These are phyloP conservation scores for Acronicta psi DNA, from an alignment of 2,888 invertebrate species.

Conservation along the genomic window DNA sequence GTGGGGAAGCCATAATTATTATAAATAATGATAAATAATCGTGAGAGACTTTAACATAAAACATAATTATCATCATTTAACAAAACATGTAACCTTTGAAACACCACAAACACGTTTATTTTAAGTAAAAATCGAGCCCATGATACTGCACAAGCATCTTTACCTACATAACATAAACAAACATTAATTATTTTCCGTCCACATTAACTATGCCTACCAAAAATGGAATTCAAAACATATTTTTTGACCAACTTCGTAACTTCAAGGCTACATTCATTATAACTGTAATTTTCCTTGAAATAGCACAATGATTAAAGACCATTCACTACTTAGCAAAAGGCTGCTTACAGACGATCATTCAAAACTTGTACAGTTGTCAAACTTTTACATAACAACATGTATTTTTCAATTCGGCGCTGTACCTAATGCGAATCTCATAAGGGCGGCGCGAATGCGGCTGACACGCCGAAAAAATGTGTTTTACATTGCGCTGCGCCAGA, in stretches of 20 bases:
- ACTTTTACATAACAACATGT: slow-evolving; percentile 42
- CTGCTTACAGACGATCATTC: slow-evolving; percentile 37
- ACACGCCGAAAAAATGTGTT: slow-evolving; percentile 53
- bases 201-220: not conserved
- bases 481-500: slow-evolving; percentile 38
- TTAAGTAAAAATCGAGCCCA: no score
- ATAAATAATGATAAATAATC: no score
- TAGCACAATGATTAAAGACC: slow-evolving; percentile 14
- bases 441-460: slow-evolving; percentile 52
- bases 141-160: no score
- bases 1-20: no score
- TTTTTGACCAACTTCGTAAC: slow-evolving; percentile 9
- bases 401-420: slow-evolving; percentile 42
- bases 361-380: slow-evolving; percentile 32
- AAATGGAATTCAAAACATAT: slow-evolving; percentile 3
- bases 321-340: slow-evolving; percentile 21
- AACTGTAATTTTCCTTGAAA: slow-evolving; percentile 15
- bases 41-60: no score
- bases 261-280: slow-evolving; percentile 24
- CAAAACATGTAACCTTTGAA: no score
- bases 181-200: no score
- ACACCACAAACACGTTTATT: no score
- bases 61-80: no score
- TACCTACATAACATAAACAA: no score
- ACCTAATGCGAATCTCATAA: slow-evolving; percentile 56